phyloP scores from a whole-genome alignment of 2,888 invertebrate genomes.

The Erebia palarica region DNA sequence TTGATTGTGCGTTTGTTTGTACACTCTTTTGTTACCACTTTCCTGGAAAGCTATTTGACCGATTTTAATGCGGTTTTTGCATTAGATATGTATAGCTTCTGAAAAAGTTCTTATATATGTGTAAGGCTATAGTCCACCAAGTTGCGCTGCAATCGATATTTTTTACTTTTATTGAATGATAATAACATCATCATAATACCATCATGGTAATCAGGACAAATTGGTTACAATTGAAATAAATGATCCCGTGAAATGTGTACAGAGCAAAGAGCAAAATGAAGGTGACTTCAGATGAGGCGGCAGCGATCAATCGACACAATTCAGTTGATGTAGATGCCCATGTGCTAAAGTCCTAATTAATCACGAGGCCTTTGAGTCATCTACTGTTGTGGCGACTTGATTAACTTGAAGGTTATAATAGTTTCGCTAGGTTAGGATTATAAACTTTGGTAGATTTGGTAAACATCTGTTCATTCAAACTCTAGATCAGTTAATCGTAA shows the following conservation, averaged over 20 bases:
- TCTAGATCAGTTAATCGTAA: too few species aligned
- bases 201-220: background rate
- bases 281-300: conserved; percentile 51
- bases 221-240: conserved; percentile 49
- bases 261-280: conserved; percentile 33
- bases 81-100: too few species aligned
- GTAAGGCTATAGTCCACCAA: too few species aligned
- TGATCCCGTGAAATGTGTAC: conserved; percentile 39
- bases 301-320: conserved; percentile 55
- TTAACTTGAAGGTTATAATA: background rate
- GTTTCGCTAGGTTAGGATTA: background rate
- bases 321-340: conserved; percentile 46
- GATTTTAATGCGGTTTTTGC: too few species aligned
- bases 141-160: too few species aligned
- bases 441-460: background rate
- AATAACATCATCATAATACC: background rate
- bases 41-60: too few species aligned
- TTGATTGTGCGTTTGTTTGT: too few species aligned
- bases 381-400: background rate
- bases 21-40: too few species aligned
- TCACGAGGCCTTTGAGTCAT: conserved; percentile 43
- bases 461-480: background rate
- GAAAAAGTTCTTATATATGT: too few species aligned
- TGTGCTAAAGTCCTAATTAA: conserved; percentile 39
- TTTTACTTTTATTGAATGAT: background rate